Evolutionary conservation across 92 coral and sea anemone genomes (phyloP).

Genomic region (Hydrozoanthus gracilis): DNA sequence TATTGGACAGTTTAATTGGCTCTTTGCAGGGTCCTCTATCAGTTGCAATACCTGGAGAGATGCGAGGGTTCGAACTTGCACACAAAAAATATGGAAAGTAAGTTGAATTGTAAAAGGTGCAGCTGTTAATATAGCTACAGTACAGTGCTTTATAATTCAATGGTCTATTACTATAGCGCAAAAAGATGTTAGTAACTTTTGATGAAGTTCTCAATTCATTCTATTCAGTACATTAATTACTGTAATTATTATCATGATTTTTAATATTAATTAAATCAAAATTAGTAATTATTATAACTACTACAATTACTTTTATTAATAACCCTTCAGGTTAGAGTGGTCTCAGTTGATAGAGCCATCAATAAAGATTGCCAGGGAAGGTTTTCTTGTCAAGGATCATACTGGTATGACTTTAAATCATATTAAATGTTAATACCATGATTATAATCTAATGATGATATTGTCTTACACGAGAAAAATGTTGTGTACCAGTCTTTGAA

Average conservation of each 20-base stretch:
- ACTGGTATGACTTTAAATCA: constrained; percentile 59
- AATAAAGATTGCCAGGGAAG: constrained; percentile 82
- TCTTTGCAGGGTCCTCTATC: constrained; percentile 81
- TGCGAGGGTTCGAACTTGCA: constrained; percentile 84
- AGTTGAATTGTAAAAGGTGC: constrained; percentile 4
- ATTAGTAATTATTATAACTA: background rate
- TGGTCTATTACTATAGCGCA: no score
- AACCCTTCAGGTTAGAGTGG: constrained; percentile 78
- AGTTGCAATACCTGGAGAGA: constrained; percentile 91
- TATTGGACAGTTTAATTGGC: background rate
- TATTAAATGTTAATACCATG: no score
- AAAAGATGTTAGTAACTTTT: background rate
- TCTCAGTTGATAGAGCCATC: constrained; percentile 80
- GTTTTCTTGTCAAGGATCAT: constrained; percentile 70
- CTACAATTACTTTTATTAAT: background rate
- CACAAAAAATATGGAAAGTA: constrained; percentile 96
- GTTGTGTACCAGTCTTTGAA: no score
- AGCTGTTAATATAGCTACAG: no score
- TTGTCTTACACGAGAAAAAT: no score
- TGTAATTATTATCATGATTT: background rate
- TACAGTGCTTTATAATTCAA: no score
- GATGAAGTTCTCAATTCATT: background rate
- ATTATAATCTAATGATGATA: no score
- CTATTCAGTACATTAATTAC: background rate
- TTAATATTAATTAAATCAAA: background rate